Percentiles rank a stretch among this genome's conserved stretches.
These are phyloP conservation scores for Danaus chrysippus DNA, from an alignment of 2,888 invertebrate genomes.

Conservation along the genomic window DNA sequence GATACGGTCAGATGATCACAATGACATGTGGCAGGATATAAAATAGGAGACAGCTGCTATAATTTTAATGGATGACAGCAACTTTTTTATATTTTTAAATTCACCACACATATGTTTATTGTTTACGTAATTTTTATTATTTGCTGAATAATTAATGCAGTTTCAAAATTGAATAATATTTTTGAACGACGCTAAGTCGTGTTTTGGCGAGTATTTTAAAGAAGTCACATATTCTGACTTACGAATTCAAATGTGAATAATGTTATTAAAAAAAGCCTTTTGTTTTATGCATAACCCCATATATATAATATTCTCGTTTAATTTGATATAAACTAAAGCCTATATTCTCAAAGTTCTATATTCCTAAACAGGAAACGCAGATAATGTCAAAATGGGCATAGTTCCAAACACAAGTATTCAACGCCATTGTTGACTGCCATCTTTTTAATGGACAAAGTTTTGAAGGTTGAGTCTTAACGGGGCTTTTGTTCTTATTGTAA, in stretches of 20 bases:
- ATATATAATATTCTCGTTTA: too few species aligned
- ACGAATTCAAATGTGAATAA: too few species aligned
- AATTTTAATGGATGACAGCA: neutral
- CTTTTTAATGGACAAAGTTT: conserved; percentile 16
- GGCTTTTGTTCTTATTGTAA: conserved; percentile 1
- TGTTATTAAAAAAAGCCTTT: too few species aligned
- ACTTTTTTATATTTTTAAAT: neutral
- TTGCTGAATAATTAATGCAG: too few species aligned
- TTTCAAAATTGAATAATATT: too few species aligned
- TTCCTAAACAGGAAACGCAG: conserved; percentile 3
- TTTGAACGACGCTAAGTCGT: too few species aligned
- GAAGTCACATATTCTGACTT: too few species aligned
- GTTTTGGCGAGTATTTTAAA: too few species aligned
- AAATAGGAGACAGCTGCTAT: neutral
- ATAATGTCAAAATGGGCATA: conserved; percentile 20
- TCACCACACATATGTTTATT: too few species aligned
- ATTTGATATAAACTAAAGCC: neutral
- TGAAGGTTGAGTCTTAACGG: conserved; percentile 12
- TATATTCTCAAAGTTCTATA: neutral
- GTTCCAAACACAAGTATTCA: conserved; percentile 14
- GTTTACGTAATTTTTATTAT: too few species aligned
- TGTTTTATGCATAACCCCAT: too few species aligned
- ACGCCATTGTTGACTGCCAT: conserved; percentile 5
- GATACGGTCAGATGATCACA: conserved; percentile 16
- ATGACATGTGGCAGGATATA: conserved; percentile 18